These are phyloP conservation scores for Cyphomyrmex costatus DNA, from an alignment of 1,140 invertebrate genomes.

Conservation along the genomic window DNA sequence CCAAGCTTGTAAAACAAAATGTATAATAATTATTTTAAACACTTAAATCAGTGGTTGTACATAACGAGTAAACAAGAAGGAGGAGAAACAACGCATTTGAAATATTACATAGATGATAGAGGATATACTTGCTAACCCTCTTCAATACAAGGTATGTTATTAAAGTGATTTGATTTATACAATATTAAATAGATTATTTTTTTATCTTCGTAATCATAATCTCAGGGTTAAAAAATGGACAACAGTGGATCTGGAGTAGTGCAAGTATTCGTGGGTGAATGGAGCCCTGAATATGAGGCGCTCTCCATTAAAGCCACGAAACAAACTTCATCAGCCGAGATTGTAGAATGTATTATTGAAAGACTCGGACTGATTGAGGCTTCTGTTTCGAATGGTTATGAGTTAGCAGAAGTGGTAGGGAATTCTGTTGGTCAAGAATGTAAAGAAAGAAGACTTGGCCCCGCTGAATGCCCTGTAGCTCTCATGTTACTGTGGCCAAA, in stretches of 20 bases:
- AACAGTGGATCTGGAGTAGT: conserved; percentile 85
- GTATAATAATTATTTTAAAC: conserved; percentile 80
- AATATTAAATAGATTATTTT: background rate
- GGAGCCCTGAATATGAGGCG: conserved; percentile 96
- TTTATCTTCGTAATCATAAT: background rate
- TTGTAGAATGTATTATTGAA: conserved; percentile 95
- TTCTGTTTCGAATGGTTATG: conserved; percentile 91
- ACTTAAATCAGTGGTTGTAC: conserved; percentile 77
- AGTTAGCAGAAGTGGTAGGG: conserved; percentile 96
- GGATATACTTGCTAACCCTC: conserved; percentile 84
- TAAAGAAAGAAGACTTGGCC: conserved; percentile 95
- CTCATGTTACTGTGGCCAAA: conserved; percentile 98
- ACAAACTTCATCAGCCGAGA: conserved; percentile 95
- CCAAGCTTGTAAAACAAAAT: conserved; percentile 78
- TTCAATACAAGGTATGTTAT: conserved; percentile 78
- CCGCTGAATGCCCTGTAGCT: conserved; percentile 95
- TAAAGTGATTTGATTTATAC: background rate
- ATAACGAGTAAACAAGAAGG: conserved; percentile 73
- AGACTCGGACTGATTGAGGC: conserved; percentile 90
- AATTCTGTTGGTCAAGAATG: conserved; percentile 95
- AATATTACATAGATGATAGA: conserved; percentile 83
- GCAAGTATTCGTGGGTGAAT: conserved; percentile 96
- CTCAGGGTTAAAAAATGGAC: conserved; percentile 85
- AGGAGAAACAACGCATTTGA: conserved; percentile 71
- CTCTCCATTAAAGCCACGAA: conserved; percentile 97